Conservation (phyloP, 1,140 invertebrate species). For the Agrypnia vestita region DNA sequence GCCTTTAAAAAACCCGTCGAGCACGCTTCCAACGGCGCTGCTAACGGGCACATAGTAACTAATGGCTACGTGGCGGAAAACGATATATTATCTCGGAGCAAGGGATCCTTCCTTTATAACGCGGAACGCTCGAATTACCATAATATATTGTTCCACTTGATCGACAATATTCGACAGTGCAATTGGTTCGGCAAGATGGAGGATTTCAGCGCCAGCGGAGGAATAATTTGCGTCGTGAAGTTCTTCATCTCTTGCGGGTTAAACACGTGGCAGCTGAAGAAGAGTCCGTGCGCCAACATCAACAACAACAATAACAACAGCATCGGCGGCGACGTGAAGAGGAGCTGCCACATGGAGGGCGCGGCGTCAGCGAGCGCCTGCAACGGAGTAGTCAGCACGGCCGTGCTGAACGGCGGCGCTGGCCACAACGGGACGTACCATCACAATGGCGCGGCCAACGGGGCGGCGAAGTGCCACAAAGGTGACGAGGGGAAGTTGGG, state of each 20-base stretch:
- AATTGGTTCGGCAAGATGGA: constrained; percentile 58
- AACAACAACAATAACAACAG: constrained; percentile 51
- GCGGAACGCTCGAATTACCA: constrained; percentile 50
- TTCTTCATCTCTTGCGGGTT: constrained; percentile 58
- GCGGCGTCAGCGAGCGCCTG: constrained; percentile 33
- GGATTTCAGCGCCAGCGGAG: constrained; percentile 53
- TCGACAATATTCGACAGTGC: constrained; percentile 57
- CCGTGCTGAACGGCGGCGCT: constrained; percentile 23
- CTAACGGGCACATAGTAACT: constrained; percentile 53
- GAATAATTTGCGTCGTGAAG: constrained; percentile 54
- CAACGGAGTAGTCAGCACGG: constrained; percentile 43
- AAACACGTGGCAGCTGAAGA: constrained; percentile 55
- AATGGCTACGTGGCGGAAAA: constrained; percentile 53
- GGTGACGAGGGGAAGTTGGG: constrained; percentile 61
- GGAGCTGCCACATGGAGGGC: constrained; percentile 37
- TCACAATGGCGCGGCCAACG: constrained; percentile 50
- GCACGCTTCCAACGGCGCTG: constrained; percentile 29
- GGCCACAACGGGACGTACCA: constrained; percentile 24
- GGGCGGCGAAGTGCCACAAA: constrained; percentile 56
- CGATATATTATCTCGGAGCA: constrained; percentile 49
- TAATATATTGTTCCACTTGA: constrained; percentile 56
- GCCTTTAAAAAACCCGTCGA: constrained; percentile 51
- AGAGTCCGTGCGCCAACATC: constrained; percentile 37
- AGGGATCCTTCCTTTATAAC: constrained; percentile 48
- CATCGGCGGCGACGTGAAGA: constrained; percentile 50